Percentiles rank a stretch among this genome's conserved stretches.
Conservation (phyloP, 2,888 invertebrate genomes). For the Hyposoter didymator region DNA sequence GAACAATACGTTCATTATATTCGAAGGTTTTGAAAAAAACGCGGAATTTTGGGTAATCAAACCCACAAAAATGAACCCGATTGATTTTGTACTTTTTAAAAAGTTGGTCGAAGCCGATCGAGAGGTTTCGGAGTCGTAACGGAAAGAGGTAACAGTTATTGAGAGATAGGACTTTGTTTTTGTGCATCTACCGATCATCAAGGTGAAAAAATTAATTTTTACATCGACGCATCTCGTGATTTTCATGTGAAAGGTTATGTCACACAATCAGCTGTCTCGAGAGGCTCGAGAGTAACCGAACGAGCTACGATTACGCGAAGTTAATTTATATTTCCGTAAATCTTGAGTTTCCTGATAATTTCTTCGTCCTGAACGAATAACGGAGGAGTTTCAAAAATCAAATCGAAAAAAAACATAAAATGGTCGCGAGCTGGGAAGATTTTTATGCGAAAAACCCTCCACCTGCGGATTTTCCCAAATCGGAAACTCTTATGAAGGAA, state of each 20-base stretch:
- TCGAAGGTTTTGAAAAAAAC: too few relatives aligned
- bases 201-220: not conserved
- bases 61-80: too few relatives aligned
- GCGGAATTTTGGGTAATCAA: too few relatives aligned
- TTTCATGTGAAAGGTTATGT: not conserved
- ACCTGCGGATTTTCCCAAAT: slow-evolving; percentile 91
- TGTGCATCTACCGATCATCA: not conserved
- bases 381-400: not conserved
- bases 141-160: too few relatives aligned
- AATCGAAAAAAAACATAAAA: slow-evolving; percentile 55
- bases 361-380: not conserved
- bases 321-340: not conserved
- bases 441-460: slow-evolving; percentile 92
- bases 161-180: not conserved
- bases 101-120: too few relatives aligned
- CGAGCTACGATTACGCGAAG: not conserved
- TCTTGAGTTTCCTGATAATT: not conserved
- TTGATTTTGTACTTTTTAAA: too few relatives aligned
- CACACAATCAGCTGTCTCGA: not conserved
- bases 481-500: slow-evolving; percentile 89
- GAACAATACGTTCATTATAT: too few relatives aligned
- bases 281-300: not conserved
- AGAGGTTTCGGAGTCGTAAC: too few relatives aligned
- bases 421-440: slow-evolving; percentile 90
- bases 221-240: not conserved